A percentile compares a stretch with the other conserved stretches of the same genome.
Conservation (phyloP, 2,888 invertebrate genomes). For the Arrhopalites spinosus region DNA sequence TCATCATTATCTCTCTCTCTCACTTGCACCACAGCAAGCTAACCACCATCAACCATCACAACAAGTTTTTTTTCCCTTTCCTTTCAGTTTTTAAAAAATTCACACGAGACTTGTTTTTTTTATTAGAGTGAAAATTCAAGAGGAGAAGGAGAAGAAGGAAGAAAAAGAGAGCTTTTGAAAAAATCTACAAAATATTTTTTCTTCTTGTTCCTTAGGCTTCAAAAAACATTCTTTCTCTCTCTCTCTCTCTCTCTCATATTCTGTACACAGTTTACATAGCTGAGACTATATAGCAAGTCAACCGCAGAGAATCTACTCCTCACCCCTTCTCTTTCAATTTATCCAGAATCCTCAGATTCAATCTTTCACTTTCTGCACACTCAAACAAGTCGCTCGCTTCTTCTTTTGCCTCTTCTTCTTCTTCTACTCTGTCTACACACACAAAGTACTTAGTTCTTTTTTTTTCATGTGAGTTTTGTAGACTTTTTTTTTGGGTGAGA, state of each 20-base stretch:
- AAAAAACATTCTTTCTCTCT: too few relatives aligned
- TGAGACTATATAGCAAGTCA: neutral
- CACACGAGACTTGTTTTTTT: too few relatives aligned
- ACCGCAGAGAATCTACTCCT: too few relatives aligned
- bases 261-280: neutral
- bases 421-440: neutral
- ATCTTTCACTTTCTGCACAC: conserved; percentile 23
- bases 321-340: neutral
- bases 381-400: conserved; percentile 18
- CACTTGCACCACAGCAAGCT: neutral
- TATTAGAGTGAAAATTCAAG: too few relatives aligned
- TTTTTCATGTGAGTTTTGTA: neutral
- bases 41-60: neutral
- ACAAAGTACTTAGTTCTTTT: conserved; percentile 27
- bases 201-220: too few relatives aligned
- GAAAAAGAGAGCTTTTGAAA: too few relatives aligned
- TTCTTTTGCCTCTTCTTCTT: neutral
- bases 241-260: neutral
- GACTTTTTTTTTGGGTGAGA: neutral
- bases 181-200: too few relatives aligned
- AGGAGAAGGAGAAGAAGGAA: too few relatives aligned
- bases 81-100: too few relatives aligned
- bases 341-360: conserved; percentile 4
- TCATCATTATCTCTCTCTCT: neutral
- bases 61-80: too few relatives aligned